Conservation (phyloP, 1,140 invertebrate genomes). For the Drosophila novamexicana region DNA sequence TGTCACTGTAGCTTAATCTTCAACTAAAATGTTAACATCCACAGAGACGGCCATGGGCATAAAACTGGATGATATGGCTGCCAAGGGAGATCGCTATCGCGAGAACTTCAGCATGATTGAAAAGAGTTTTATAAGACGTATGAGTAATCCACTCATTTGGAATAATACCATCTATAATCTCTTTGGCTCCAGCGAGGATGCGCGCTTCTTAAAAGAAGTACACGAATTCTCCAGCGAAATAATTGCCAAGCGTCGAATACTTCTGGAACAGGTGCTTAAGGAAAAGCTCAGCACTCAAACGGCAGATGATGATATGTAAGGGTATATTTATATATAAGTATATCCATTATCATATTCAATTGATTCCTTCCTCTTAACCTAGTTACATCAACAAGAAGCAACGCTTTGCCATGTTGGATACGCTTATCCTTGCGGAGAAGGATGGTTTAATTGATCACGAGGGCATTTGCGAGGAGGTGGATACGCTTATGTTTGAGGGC, state of each 20-base stretch:
- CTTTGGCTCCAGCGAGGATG: constrained; percentile 48
- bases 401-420: constrained; percentile 91
- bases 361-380: rapidly evolving
- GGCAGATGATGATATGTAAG: constrained; percentile 59
- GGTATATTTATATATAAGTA: rapidly evolving
- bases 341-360: background rate
- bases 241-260: constrained; percentile 60
- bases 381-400: constrained; percentile 84
- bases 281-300: background rate
- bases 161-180: constrained; percentile 57
- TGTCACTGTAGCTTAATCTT: background rate
- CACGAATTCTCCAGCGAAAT: constrained; percentile 76
- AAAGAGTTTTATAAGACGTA: constrained; percentile 57
- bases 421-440: constrained; percentile 87
- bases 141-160: constrained; percentile 65
- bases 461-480: constrained; percentile 92
- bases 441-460: constrained; percentile 86
- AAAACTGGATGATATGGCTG: constrained; percentile 79
- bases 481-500: constrained; percentile 92
- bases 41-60: constrained; percentile 93
- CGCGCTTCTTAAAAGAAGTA: constrained; percentile 44
- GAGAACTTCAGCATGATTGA: constrained; percentile 68
- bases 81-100: constrained; percentile 72
- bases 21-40: background rate
- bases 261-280: constrained; percentile 47